Conservation (phyloP, 2,797 vertebrate species). For the Emys orbicularis region DNA sequence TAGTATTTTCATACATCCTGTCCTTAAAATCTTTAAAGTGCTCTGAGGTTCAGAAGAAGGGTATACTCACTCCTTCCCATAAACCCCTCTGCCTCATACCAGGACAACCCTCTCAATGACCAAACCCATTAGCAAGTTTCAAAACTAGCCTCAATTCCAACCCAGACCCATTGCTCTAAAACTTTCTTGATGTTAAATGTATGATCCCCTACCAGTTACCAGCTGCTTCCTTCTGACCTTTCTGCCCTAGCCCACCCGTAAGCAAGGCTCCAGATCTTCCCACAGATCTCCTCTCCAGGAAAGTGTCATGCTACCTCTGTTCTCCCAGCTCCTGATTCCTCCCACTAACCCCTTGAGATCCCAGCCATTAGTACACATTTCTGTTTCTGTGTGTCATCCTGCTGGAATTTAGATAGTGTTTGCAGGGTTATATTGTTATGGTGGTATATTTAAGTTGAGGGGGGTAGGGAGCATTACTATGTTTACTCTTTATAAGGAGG, state of each 20-base stretch:
- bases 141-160: slow-evolving; percentile 19
- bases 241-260: slow-evolving; percentile 1
- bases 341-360: slow-evolving; percentile 6
- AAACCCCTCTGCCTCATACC: background rate
- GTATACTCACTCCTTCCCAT: background rate
- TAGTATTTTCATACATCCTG: background rate
- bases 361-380: background rate
- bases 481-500: background rate
- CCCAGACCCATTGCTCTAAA: background rate
- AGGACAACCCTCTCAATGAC: background rate
- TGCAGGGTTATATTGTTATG: background rate
- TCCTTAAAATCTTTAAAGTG: background rate
- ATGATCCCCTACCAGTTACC: slow-evolving; percentile 34
- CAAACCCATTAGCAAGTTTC: slow-evolving; percentile 15
- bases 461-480: background rate
- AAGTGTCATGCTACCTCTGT: slow-evolving; percentile 11
- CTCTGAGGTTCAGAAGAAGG: background rate
- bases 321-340: background rate
- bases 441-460: background rate
- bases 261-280: slow-evolving; percentile 2
- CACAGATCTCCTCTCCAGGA: slow-evolving; percentile 13
- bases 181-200: background rate
- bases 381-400: slow-evolving; percentile 15
- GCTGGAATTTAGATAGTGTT: background rate
- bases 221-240: slow-evolving; percentile 54